Evolutionary conservation across 2,888 invertebrate genomes (phyloP).

Genomic region (Thera britannica): DNA sequence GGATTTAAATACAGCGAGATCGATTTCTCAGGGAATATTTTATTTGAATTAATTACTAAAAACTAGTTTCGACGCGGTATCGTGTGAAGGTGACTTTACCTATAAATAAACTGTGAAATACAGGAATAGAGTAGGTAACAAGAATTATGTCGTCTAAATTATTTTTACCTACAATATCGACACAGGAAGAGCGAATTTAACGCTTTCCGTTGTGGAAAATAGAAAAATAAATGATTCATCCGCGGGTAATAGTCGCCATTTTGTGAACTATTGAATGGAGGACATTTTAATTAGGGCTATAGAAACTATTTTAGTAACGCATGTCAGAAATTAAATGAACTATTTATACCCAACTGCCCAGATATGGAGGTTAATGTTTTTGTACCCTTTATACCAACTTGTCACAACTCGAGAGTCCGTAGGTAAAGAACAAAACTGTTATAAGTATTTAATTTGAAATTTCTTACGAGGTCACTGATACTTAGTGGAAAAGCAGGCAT

Average conservation of each 20-base stretch:
- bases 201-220: constrained; percentile 55
- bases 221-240: constrained; percentile 40
- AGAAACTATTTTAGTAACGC: constrained; percentile 21
- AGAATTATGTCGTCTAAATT: constrained; percentile 36
- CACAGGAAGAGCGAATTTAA: constrained; percentile 59
- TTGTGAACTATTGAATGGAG: constrained; percentile 52
- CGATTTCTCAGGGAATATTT: constrained; percentile 39
- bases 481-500: constrained; percentile 1
- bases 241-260: constrained; percentile 37
- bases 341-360: not conserved
- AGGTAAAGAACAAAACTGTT: not conserved
- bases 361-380: no score
- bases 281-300: constrained; percentile 50
- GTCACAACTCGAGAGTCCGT: not conserved
- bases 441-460: not conserved
- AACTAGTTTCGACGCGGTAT: constrained; percentile 28
- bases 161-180: constrained; percentile 45
- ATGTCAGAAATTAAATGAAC: constrained; percentile 4
- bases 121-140: constrained; percentile 26
- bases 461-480: constrained; percentile 1
- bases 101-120: constrained; percentile 28
- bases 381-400: not conserved
- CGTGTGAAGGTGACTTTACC: constrained; percentile 38
- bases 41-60: constrained; percentile 38
- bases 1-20: constrained; percentile 35